Conservation (phyloP, 2,888 invertebrate genomes). For the Oligia fasciuncula region DNA sequence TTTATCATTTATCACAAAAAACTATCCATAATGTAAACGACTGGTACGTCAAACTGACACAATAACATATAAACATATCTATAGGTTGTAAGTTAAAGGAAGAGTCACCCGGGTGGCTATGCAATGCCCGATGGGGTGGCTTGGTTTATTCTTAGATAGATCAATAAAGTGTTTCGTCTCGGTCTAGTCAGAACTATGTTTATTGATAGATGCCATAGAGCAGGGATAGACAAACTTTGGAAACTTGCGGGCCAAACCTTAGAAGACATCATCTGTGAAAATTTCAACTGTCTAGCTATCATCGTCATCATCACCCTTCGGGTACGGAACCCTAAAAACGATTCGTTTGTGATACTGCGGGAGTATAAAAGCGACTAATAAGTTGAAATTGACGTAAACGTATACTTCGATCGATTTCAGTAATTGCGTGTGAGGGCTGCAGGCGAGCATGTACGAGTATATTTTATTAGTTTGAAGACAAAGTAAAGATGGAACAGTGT, state of each 20-base stretch:
- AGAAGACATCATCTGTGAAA: too few species aligned
- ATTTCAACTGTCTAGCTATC: too few species aligned
- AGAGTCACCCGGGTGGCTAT: too few species aligned
- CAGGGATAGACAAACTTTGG: background rate
- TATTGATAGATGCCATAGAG: background rate
- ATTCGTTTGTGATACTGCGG: background rate
- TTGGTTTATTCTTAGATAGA: constrained; percentile 14
- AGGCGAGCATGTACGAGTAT: background rate
- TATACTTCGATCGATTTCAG: background rate
- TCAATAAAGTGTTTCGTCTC: constrained; percentile 21
- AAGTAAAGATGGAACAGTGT: background rate
- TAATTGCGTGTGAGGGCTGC: constrained; percentile 4
- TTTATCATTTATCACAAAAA: too few species aligned
- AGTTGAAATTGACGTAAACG: constrained; percentile 11
- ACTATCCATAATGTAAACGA: background rate
- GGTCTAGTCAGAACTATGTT: background rate
- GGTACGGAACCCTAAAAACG: background rate
- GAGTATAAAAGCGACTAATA: background rate
- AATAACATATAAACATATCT: background rate
- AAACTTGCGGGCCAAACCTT: background rate
- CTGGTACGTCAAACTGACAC: background rate
- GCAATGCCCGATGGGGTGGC: constrained; percentile 6
- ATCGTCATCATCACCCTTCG: too few species aligned
- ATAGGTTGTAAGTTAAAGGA: too few species aligned
- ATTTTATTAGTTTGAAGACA: constrained; percentile 7